These are phyloP conservation scores for Eurypyga helias DNA, from an alignment of 2,113 vertebrate genomes.

Conservation along the genomic window DNA sequence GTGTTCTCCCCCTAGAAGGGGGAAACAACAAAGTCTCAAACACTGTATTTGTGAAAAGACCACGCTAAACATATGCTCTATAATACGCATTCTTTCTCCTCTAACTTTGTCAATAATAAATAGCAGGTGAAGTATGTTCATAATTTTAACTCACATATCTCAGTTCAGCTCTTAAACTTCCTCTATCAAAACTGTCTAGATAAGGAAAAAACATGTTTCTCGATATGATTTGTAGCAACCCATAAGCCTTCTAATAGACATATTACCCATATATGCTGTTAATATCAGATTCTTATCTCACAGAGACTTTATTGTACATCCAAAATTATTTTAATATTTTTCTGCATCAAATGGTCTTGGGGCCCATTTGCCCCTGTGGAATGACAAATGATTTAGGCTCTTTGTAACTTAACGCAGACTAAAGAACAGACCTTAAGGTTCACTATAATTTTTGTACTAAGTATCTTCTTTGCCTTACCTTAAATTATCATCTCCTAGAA, in stretches of 20 bases:
- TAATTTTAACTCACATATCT: neutral
- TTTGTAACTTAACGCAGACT: neutral
- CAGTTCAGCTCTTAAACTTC: conserved; percentile 2
- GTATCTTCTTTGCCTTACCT: neutral
- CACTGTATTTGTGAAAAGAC: neutral
- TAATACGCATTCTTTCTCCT: neutral
- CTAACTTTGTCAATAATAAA: neutral
- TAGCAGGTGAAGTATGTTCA: neutral
- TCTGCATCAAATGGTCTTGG: neutral
- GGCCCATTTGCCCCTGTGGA: neutral
- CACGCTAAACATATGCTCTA: neutral
- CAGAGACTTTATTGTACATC: neutral
- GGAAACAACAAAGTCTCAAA: neutral
- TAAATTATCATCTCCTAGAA: neutral
- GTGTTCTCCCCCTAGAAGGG: neutral
- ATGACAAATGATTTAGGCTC: neutral
- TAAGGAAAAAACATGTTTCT: neutral
- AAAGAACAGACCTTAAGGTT: neutral
- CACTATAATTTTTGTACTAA: neutral
- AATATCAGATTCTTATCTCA: conserved; percentile 5
- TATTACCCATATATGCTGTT: neutral
- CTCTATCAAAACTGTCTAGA: conserved; percentile 18
- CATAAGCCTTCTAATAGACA: neutral
- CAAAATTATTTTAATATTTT: neutral
- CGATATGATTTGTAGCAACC: neutral